Evolutionary conservation across 2,888 invertebrate species (phyloP).

Genomic region (Drosophila prolongata): DNA sequence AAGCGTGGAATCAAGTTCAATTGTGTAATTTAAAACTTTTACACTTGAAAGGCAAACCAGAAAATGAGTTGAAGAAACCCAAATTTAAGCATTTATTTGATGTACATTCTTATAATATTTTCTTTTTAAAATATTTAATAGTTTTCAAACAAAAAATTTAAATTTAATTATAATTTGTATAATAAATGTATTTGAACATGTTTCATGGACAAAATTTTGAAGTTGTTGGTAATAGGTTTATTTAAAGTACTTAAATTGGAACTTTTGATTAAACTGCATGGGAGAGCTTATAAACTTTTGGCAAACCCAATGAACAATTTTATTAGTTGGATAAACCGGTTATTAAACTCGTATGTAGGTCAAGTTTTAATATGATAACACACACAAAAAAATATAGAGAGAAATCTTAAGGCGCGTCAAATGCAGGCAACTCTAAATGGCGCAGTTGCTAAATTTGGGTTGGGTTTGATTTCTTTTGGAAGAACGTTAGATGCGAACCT

Average conservation of each 20-base stretch:
- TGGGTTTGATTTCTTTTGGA: slow-evolving; percentile 32
- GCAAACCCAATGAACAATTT: neutral
- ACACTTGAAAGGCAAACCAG: no score
- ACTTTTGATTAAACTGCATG: slow-evolving; percentile 19
- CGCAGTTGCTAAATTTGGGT: slow-evolving; percentile 57
- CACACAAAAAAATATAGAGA: slow-evolving; percentile 29
- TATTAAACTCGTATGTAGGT: slow-evolving; percentile 83
- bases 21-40: neutral
- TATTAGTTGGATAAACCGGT: slow-evolving; percentile 73
- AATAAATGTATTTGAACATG: no score
- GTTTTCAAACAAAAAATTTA: no score
- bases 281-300: slow-evolving; percentile 66
- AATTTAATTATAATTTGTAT: no score
- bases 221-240: no score
- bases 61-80: no score
- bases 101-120: no score
- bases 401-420: slow-evolving; percentile 71
- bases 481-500: slow-evolving; percentile 19
- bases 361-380: slow-evolving; percentile 76
- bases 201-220: no score
- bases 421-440: slow-evolving; percentile 60
- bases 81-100: no score
- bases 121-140: no score
- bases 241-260: neutral
- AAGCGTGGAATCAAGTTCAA: slow-evolving; percentile 1